Percentiles rank a stretch among this genome's conserved stretches.
Evolutionary conservation across 2,888 invertebrate species (phyloP).

Genomic region (Cetonia aurata): DNA sequence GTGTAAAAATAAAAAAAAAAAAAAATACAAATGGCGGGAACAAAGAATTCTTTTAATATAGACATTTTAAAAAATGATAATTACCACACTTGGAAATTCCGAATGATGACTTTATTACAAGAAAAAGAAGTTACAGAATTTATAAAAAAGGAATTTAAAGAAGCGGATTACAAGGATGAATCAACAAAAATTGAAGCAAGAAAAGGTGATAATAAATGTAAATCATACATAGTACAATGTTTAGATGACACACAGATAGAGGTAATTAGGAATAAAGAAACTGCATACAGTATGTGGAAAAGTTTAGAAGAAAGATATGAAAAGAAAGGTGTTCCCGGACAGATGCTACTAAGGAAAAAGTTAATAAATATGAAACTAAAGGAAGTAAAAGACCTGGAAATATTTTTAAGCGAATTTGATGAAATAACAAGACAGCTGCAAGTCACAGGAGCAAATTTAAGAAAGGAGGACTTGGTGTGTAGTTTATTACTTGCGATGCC

Average conservation of each 20-base stretch:
- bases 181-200: too few species aligned
- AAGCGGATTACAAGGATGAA: too few species aligned
- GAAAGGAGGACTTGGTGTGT: not conserved
- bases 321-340: constrained; percentile 1
- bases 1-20: too few species aligned
- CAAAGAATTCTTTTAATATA: too few species aligned
- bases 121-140: too few species aligned
- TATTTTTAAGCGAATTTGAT: not conserved
- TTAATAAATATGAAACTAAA: not conserved
- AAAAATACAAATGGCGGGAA: too few species aligned
- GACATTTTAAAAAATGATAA: too few species aligned
- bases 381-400: not conserved
- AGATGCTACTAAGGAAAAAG: not conserved
- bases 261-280: not conserved
- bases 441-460: not conserved
- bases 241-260: not conserved
- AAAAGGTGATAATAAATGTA: too few species aligned
- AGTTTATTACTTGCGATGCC: constrained; percentile 1
- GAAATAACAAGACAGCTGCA: not conserved
- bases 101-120: too few species aligned
- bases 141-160: too few species aligned
- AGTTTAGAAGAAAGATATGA: not conserved
- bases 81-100: too few species aligned
- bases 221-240: not conserved
- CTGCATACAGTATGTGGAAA: not conserved